Percentiles rank a stretch among this genome's conserved stretches.
These are phyloP conservation scores for Teleogryllus oceanicus DNA, from an alignment of 2,888 invertebrate species.

Conservation along the genomic window DNA sequence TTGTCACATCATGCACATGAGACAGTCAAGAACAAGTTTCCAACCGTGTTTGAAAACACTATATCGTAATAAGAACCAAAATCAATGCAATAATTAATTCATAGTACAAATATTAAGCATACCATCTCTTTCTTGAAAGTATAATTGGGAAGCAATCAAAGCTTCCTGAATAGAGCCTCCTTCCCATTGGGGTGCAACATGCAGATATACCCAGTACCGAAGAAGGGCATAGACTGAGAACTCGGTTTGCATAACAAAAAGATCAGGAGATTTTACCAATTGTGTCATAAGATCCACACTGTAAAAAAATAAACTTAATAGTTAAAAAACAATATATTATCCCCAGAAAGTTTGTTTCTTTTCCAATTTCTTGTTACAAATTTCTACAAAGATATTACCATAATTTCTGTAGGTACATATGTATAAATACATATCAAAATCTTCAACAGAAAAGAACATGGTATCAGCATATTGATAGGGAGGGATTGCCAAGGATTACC, in stretches of 20 bases:
- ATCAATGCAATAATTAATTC: background rate
- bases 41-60: background rate
- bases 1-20: no score
- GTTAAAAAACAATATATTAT: background rate
- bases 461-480: no score
- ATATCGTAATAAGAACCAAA: background rate
- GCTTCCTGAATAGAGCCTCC: background rate
- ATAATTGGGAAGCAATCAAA: conserved; percentile 42
- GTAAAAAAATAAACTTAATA: conserved; percentile 29
- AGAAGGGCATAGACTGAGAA: conserved; percentile 69
- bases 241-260: conserved; percentile 75
- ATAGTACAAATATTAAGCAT: background rate
- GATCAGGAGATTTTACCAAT: conserved; percentile 59
- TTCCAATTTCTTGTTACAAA: background rate
- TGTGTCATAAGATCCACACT: conserved; percentile 63
- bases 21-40: no score
- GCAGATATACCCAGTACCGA: conserved; percentile 65
- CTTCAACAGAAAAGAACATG: no score
- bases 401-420: no score
- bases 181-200: conserved; percentile 46
- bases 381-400: background rate
- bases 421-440: no score
- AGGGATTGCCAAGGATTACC: no score
- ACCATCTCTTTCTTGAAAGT: conserved; percentile 50
- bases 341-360: background rate